Evolutionary conservation across 2,888 invertebrate species (phyloP).

Genomic region (Drosophila meridionalis): DNA sequence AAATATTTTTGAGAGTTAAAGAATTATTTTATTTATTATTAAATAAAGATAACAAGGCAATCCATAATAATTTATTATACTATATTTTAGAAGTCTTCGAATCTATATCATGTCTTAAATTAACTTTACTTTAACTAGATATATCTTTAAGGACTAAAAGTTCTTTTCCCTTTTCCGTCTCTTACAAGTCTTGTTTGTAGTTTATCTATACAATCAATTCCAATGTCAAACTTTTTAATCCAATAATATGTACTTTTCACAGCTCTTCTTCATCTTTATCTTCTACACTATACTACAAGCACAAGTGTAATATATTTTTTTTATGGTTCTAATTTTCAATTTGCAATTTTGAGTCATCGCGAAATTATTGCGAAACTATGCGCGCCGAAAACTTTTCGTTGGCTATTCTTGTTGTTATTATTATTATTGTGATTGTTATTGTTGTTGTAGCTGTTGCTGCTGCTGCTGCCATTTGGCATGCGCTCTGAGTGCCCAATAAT

Average conservation of each 20-base stretch:
- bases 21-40: no score
- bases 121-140: neutral
- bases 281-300: slow-evolving; percentile 6
- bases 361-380: slow-evolving; percentile 78
- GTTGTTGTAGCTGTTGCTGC: slow-evolving; percentile 20
- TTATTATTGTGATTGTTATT: slow-evolving; percentile 8
- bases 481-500: slow-evolving; percentile 77
- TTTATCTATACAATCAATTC: neutral
- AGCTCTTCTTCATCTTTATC: neutral
- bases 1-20: neutral
- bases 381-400: slow-evolving; percentile 48
- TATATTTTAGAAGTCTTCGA: neutral
- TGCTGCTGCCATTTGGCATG: slow-evolving; percentile 65
- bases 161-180: neutral
- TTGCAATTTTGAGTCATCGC: slow-evolving; percentile 72
- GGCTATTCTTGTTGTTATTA: slow-evolving; percentile 49
- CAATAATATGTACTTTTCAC: neutral
- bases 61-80: neutral
- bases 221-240: neutral
- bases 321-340: slow-evolving; percentile 64
- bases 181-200: neutral
- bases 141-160: neutral
- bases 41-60: no score
- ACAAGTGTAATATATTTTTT: slow-evolving; percentile 42
- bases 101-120: neutral